Evolutionary conservation across 2,113 vertebrate genomes (phyloP).

Genomic region (Scophthalmus maximus): DNA sequence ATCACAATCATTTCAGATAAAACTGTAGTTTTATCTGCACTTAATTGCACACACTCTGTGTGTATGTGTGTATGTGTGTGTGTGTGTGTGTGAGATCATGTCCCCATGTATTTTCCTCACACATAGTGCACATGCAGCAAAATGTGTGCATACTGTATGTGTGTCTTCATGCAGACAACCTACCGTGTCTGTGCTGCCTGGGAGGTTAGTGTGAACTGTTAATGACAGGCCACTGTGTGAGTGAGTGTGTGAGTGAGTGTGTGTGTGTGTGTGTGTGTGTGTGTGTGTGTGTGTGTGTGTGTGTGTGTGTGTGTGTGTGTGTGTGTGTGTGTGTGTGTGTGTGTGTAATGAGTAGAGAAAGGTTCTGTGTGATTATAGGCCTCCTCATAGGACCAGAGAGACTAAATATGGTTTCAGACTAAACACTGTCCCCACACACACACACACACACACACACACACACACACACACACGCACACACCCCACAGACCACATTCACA

Average conservation of each 20-base stretch:
- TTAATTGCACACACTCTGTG: slow-evolving; percentile 26
- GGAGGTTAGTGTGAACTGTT: slow-evolving; percentile 84
- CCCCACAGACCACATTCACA: slow-evolving; percentile 73
- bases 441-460: slow-evolving; percentile 54
- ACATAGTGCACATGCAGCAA: slow-evolving; percentile 18
- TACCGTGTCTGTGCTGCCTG: slow-evolving; percentile 56
- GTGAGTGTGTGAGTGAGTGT: slow-evolving; percentile 64
- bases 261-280: slow-evolving; percentile 62
- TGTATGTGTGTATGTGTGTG: slow-evolving; percentile 6
- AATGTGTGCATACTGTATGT: background rate
- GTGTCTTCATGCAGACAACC: background rate
- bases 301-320: slow-evolving; percentile 66
- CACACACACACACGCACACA: slow-evolving; percentile 60
- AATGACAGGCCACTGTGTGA: slow-evolving; percentile 80
- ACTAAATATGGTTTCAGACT: slow-evolving; percentile 84
- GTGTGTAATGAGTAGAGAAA: slow-evolving; percentile 83
- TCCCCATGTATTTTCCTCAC: background rate
- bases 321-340: slow-evolving; percentile 66
- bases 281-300: slow-evolving; percentile 62
- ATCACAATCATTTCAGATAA: too few species aligned
- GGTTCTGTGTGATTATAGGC: slow-evolving; percentile 84
- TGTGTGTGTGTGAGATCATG: background rate
- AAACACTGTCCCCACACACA: slow-evolving; percentile 72
- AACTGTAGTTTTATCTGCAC: background rate
- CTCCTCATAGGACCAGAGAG: slow-evolving; percentile 72